Conservation (phyloP, 1,140 invertebrate species). For the Gonatopus flavifemur region DNA sequence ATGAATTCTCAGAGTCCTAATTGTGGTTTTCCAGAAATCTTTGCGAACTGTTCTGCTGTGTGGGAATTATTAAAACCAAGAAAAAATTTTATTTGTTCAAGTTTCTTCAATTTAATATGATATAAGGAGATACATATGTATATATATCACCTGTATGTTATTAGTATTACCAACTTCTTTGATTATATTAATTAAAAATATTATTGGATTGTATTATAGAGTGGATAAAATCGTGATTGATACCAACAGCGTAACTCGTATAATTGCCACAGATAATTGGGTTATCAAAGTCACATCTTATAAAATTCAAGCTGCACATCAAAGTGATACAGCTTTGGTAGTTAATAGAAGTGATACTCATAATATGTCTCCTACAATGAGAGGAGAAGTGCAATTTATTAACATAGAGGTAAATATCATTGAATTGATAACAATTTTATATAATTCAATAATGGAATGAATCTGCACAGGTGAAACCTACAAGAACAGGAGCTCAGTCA, state of each 20-base stretch:
- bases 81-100: too few relatives aligned
- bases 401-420: conserved; percentile 66
- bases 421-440: conserved; percentile 5
- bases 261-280: conserved; percentile 85
- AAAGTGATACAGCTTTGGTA: conserved; percentile 74
- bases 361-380: conserved; percentile 64
- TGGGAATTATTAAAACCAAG: too few relatives aligned
- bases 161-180: too few relatives aligned
- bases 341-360: conserved; percentile 78
- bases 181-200: too few relatives aligned
- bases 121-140: too few relatives aligned
- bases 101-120: too few relatives aligned
- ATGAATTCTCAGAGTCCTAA: too few relatives aligned
- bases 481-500: conserved; percentile 56
- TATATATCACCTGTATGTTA: too few relatives aligned
- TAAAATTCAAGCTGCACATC: conserved; percentile 72
- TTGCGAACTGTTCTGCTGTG: too few relatives aligned
- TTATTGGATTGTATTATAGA: conserved; percentile 59
- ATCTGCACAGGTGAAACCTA: conserved; percentile 63
- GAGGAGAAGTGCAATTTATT: conserved; percentile 73
- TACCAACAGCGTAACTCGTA: conserved; percentile 67
- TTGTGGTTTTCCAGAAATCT: too few relatives aligned
- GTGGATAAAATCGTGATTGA: conserved; percentile 76
- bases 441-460: neutral
- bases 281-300: conserved; percentile 84